Evolutionary conservation across 2,113 vertebrate species (phyloP), one percentile per base, ranked within the genome.

Genomic region (Podarcis raffonei): DNA sequence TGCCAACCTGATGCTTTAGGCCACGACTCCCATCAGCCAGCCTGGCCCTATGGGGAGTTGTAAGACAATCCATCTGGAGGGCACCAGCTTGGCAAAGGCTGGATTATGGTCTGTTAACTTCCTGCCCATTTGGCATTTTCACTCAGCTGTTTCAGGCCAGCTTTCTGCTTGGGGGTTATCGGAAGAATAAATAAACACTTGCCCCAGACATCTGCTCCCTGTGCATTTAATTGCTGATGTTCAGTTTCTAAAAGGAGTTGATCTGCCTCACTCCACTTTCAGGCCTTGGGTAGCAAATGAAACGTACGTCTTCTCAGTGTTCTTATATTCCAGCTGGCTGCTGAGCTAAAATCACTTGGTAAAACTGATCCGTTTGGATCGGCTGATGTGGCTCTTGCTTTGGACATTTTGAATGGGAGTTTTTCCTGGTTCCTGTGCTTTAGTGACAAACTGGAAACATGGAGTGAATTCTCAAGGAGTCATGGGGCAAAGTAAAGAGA

Each of bases 131-230:
- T 35, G 62, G 48, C 27, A 77, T 89, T 35, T 83, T 65, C 6
- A 39, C 16, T 39, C 8, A 77, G 62, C 65, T 78, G 62, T 35
- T 32, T 77, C 30, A 27, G 32, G 8, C 39, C 12, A 23, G 74
- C 48, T 77, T 83, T 83, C 23, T 89, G 37, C 22, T 53, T 68
- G 69, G 25, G 69, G 18, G 59, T 74, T 53, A 22, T 82, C 72
- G 23, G 72, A 78, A 84, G 65, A 78, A 15, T 23, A 77, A 88
- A 78, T 53, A 89, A 77, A 89, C 81, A 83, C 72, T 88, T 77
- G 68, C 30, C 42, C 22, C 76, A 83, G 42, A 53, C 81, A 66
- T 77, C 87, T 83, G 72, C 59, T 83, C 62, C 37, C 74, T 83
- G 72, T 25, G 9, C 72, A 16, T 37, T 13, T 68, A 32, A 77